phyloP scores from a whole-genome alignment of 2,797 vertebrate species.

The Rhodeus uyekii region DNA sequence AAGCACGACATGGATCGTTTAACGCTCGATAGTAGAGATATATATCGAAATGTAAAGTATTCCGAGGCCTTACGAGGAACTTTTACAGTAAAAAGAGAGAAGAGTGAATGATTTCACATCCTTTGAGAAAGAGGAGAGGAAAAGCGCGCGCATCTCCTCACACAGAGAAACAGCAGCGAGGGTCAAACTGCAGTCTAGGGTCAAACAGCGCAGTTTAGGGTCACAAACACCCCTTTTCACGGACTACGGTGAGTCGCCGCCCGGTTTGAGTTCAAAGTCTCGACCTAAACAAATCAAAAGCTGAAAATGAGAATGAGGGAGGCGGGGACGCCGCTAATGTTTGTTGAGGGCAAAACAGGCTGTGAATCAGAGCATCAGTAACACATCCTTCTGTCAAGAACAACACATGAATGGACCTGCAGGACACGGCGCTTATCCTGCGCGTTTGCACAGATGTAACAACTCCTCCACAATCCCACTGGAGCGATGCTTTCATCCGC shows the following conservation, averaged over 20 bases:
- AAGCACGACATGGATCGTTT: background rate
- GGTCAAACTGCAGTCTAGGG: background rate
- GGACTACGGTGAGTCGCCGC: background rate
- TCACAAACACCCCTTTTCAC: no score
- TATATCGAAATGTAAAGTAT: background rate
- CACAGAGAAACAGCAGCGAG: background rate
- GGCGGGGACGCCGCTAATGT: constrained; percentile 55
- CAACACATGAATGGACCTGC: constrained; percentile 40
- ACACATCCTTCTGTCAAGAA: constrained; percentile 6
- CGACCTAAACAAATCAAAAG: constrained; percentile 28
- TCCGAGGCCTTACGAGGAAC: background rate
- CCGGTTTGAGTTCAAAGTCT: background rate
- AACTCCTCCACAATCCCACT: constrained; percentile 28
- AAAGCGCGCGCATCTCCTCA: constrained; percentile 43
- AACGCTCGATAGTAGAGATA: no score
- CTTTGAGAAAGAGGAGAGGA: no score
- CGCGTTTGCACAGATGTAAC: constrained; percentile 31
- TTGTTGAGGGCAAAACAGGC: constrained; percentile 12
- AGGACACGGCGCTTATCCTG: constrained; percentile 41
- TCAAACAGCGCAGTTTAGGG: background rate
- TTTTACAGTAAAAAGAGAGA: background rate
- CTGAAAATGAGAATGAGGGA: constrained; percentile 48
- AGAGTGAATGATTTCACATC: background rate
- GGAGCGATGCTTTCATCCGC: background rate
- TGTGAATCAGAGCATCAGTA: background rate